Percentiles rank a stretch among this genome's conserved stretches.
Conservation (phyloP, 2,888 invertebrate species). For the Polydesmus complanatus region DNA sequence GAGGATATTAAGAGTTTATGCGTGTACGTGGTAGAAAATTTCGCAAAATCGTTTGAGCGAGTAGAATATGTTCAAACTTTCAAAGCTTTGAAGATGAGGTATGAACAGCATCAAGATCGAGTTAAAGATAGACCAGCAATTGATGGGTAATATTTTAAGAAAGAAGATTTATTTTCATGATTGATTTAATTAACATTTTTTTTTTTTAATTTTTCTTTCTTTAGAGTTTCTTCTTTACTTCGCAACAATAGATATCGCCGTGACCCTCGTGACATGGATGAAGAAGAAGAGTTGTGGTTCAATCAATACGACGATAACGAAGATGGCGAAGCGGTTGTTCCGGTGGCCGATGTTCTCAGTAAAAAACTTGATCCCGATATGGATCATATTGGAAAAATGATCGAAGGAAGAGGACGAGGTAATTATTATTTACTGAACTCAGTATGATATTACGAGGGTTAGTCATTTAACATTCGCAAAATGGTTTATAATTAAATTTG, state of each 20-base stretch:
- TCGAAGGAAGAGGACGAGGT: conserved; percentile 46
- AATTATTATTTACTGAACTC: too few species aligned
- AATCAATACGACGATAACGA: conserved; percentile 90
- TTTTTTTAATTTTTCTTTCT: conserved; percentile 7
- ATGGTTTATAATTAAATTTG: too few species aligned
- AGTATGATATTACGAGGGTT: too few species aligned
- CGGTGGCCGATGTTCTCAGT: conserved; percentile 38
- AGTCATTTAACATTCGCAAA: too few species aligned
- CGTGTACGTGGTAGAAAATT: conserved; percentile 88
- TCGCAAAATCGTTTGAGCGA: conserved; percentile 82
- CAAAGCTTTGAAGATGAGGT: conserved; percentile 72
- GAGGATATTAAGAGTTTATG: conserved; percentile 82
- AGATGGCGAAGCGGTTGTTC: conserved; percentile 39
- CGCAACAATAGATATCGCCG: conserved; percentile 66
- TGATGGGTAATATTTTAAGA: conserved; percentile 43
- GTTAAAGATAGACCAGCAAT: conserved; percentile 63
- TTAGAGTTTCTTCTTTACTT: conserved; percentile 63
- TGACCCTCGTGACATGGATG: conserved; percentile 85
- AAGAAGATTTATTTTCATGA: background rate
- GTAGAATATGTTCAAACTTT: conserved; percentile 98
- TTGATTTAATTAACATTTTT: background rate
- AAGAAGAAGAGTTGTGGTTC: conserved; percentile 98
- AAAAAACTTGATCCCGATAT: conserved; percentile 46
- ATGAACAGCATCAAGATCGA: conserved; percentile 84
- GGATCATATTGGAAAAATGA: conserved; percentile 49